Conservation (phyloP, 2,888 invertebrate species). For the Sesia apiformis region DNA sequence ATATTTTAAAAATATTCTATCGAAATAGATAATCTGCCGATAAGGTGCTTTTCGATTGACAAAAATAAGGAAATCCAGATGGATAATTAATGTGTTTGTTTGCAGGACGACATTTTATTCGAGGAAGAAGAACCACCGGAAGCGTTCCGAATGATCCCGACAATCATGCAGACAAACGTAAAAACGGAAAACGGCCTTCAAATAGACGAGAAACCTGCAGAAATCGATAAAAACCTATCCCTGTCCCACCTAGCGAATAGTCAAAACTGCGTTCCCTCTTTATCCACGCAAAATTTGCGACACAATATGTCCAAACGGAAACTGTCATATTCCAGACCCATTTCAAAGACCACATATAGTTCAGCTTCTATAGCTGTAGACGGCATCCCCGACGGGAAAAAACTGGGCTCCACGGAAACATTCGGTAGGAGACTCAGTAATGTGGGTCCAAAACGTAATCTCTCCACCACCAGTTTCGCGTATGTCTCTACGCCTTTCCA, state of each 20-base stretch:
- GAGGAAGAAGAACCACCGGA: constrained; percentile 58
- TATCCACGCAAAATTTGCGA: constrained; percentile 23
- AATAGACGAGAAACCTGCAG: not conserved
- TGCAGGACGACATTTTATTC: constrained; percentile 59
- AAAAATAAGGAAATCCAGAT: too few species aligned
- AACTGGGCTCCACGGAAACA: constrained; percentile 48
- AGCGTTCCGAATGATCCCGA: constrained; percentile 22
- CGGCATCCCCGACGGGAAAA: constrained; percentile 75
- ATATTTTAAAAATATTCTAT: too few species aligned
- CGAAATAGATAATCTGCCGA: too few species aligned
- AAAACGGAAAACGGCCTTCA: constrained; percentile 21
- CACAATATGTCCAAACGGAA: constrained; percentile 52
- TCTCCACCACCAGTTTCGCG: constrained; percentile 87
- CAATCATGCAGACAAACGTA: constrained; percentile 12
- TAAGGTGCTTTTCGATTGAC: too few species aligned
- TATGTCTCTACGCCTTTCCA: constrained; percentile 90
- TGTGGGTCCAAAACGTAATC: constrained; percentile 75
- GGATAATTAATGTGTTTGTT: constrained; percentile 8
- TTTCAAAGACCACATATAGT: constrained; percentile 61
- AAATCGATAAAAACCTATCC: constrained; percentile 1
- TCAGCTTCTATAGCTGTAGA: constrained; percentile 76
- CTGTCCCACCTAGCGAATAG: constrained; percentile 25
- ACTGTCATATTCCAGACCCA: constrained; percentile 42
- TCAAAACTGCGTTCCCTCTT: constrained; percentile 21
- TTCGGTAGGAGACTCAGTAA: constrained; percentile 46